A percentile compares a stretch with the other conserved stretches of the same genome.
phyloP scores from a whole-genome alignment of 1,140 invertebrate genomes.

The Acromyrmex heyeri region DNA sequence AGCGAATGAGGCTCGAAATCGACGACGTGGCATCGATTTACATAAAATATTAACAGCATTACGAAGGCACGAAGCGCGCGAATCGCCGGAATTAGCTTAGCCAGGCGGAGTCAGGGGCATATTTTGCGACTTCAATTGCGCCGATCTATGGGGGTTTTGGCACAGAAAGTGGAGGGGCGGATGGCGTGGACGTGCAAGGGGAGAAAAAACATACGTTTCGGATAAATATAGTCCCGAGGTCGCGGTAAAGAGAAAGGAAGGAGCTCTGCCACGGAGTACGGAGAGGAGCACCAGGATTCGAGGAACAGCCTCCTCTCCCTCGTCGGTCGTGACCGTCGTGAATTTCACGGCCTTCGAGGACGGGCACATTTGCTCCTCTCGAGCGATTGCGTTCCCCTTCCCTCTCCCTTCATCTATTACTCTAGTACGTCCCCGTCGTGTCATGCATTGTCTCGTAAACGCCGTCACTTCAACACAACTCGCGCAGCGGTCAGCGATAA shows the following conservation, averaged over 20 bases:
- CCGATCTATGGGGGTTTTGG: constrained; percentile 16
- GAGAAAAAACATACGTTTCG: constrained; percentile 63
- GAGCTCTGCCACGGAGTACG: background rate
- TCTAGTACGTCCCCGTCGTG: background rate
- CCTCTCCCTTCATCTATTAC: background rate
- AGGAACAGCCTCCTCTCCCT: constrained; percentile 28
- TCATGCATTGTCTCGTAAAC: constrained; percentile 49
- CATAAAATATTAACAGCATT: constrained; percentile 28
- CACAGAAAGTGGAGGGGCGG: background rate
- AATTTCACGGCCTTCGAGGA: constrained; percentile 52
- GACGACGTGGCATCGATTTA: constrained; percentile 15
- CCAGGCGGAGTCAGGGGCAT: background rate
- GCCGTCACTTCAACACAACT: constrained; percentile 25
- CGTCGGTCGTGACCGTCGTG: constrained; percentile 40
- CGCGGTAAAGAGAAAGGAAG: constrained; percentile 58
- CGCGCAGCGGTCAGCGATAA: constrained; percentile 31
- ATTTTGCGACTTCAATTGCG: constrained; percentile 40
- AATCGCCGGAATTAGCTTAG: constrained; percentile 18
- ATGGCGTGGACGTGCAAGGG: constrained; percentile 18
- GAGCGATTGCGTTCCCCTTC: background rate
- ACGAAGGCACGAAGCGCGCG: background rate
- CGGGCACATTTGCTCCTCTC: constrained; percentile 4
- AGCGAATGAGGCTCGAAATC: background rate
- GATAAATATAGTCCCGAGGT: constrained; percentile 74
- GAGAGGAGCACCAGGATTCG: constrained; percentile 49